Evolutionary conservation across 2,888 invertebrate species (phyloP).

Genomic region (Macrophya alboannulata): DNA sequence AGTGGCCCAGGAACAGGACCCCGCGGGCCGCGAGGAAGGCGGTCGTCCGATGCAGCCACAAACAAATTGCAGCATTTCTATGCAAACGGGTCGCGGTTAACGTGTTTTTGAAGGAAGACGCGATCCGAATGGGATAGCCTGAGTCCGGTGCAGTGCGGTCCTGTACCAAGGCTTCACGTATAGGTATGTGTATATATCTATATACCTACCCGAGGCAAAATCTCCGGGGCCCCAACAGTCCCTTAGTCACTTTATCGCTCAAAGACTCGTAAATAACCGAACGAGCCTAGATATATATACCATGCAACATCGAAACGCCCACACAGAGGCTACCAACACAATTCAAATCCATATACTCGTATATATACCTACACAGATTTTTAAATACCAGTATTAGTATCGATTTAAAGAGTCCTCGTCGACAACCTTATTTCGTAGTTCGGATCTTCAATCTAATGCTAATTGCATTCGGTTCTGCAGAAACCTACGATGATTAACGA

Average conservation of each 20-base stretch:
- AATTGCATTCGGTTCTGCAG: no score
- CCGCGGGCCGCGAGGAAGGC: background rate
- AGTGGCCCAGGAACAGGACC: background rate
- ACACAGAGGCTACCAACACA: background rate
- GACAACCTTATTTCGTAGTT: no score
- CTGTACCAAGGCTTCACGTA: background rate
- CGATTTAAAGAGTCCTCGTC: no score
- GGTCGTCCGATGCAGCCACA: background rate
- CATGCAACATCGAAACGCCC: background rate
- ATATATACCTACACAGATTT: background rate
- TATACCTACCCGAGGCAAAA: background rate
- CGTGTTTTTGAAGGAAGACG: slow-evolving; percentile 24
- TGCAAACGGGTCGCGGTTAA: slow-evolving; percentile 48
- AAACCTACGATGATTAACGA: no score
- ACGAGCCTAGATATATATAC: slow-evolving; percentile 32
- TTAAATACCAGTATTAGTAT: background rate
- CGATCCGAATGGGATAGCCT: slow-evolving; percentile 10
- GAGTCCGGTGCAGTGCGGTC: background rate
- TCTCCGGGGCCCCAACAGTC: slow-evolving; percentile 1
- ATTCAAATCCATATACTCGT: background rate
- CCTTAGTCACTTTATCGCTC: slow-evolving; percentile 48
- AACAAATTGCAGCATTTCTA: slow-evolving; percentile 54
- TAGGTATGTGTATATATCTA: background rate
- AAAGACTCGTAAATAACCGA: slow-evolving; percentile 52
- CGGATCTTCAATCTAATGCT: no score